A percentile compares a stretch with the other conserved stretches of the same genome.
phyloP scores from a whole-genome alignment of 2,797 vertebrate genomes.

The Catostomus latipinnis region DNA sequence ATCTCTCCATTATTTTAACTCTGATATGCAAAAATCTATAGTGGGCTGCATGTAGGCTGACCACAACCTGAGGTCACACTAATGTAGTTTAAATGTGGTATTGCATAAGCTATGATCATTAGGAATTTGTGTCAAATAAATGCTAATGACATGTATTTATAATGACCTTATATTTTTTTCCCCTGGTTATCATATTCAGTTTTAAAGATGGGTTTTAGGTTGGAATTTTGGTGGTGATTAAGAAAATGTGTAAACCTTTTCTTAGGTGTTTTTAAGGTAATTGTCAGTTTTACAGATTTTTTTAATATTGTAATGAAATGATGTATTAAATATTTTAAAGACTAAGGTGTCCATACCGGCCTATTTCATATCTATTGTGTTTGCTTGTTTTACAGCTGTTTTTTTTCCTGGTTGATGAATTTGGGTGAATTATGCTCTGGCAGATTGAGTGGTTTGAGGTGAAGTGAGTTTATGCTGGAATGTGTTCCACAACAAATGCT shows the following conservation, averaged over 20 bases:
- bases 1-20: background rate
- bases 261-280: background rate
- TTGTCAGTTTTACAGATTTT: background rate
- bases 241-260: background rate
- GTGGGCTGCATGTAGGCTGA: background rate
- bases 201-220: background rate
- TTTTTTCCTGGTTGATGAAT: background rate
- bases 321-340: background rate
- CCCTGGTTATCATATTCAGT: background rate
- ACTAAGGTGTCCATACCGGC: background rate
- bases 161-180: background rate
- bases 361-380: background rate
- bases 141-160: background rate
- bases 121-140: constrained; percentile 26
- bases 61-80: background rate
- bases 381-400: background rate
- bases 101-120: constrained; percentile 14
- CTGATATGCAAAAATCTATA: too few relatives aligned
- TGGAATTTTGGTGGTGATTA: background rate
- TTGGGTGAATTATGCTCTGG: background rate
- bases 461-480: background rate
- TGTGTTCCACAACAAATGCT: background rate
- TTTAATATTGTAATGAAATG: background rate
- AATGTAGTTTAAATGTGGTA: background rate
- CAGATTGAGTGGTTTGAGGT: background rate